Evolutionary conservation across 1,140 invertebrate species (phyloP).

Genomic region (Pseudomyrmex flavicornis): DNA sequence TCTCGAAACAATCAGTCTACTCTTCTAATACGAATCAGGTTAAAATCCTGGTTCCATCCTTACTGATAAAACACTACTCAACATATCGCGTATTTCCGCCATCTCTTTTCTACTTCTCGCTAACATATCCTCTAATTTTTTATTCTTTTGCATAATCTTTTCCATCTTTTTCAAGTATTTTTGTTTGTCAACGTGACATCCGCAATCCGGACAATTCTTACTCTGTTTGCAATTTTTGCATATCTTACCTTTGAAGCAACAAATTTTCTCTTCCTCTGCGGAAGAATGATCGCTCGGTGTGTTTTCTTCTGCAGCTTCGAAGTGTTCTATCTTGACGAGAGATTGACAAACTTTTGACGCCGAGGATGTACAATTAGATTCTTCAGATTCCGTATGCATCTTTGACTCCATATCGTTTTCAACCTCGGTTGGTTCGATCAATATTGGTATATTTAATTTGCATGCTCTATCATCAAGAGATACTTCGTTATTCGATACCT

Average conservation of each 20-base stretch:
- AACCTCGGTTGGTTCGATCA: slow-evolving; percentile 32
- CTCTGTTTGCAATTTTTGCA: slow-evolving; percentile 54
- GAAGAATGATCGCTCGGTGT: too few relatives aligned
- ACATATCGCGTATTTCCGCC: slow-evolving; percentile 77
- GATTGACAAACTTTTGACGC: neutral
- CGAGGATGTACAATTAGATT: slow-evolving; percentile 9
- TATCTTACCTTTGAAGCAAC: slow-evolving; percentile 35
- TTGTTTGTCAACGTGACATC: slow-evolving; percentile 63
- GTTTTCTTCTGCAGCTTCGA: neutral
- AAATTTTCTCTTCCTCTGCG: slow-evolving; percentile 4
- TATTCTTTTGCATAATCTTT: slow-evolving; percentile 76
- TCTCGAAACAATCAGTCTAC: neutral
- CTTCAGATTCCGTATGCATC: neutral
- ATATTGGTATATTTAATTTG: slow-evolving; percentile 9
- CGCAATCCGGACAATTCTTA: slow-evolving; percentile 61
- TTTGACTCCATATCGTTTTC: slow-evolving; percentile 19
- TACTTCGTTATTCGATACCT: neutral
- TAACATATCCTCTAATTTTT: slow-evolving; percentile 75
- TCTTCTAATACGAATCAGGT: neutral
- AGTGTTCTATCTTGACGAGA: slow-evolving; percentile 2
- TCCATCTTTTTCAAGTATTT: slow-evolving; percentile 76
- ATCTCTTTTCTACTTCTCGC: slow-evolving; percentile 77
- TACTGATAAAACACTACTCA: slow-evolving; percentile 78
- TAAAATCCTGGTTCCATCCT: slow-evolving; percentile 81
- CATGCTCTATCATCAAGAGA: neutral